These are phyloP conservation scores for Chaetura pelagica DNA, from an alignment of 2,113 vertebrate genomes.

Conservation along the genomic window DNA sequence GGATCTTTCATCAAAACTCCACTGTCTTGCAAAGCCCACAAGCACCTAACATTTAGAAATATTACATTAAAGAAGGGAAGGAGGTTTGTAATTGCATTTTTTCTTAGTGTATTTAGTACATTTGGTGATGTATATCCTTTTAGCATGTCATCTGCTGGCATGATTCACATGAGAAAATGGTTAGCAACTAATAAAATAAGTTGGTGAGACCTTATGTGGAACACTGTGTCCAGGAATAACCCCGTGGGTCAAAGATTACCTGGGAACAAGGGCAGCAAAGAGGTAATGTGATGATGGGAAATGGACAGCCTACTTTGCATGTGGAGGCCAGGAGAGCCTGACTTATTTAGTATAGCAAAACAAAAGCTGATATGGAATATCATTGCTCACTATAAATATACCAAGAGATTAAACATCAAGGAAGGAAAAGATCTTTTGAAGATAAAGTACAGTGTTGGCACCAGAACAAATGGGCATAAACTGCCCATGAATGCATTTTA, in stretches of 20 bases:
- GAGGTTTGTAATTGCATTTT: background rate
- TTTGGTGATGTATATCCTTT: background rate
- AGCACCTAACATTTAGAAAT: background rate
- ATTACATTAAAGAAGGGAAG: background rate
- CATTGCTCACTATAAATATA: constrained; percentile 33
- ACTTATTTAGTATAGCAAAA: background rate
- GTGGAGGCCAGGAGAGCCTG: background rate
- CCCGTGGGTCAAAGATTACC: background rate
- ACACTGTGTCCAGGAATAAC: background rate
- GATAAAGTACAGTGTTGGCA: constrained; percentile 32
- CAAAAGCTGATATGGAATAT: constrained; percentile 27
- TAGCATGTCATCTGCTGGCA: background rate
- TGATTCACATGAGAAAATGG: background rate
- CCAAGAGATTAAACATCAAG: constrained; percentile 15
- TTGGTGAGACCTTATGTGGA: background rate
- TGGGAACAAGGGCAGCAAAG: background rate
- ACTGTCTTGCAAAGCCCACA: background rate
- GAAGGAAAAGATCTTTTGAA: constrained; percentile 47
- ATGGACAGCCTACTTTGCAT: background rate
- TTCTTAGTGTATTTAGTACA: background rate
- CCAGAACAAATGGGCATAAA: constrained; percentile 49
- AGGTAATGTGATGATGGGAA: background rate
- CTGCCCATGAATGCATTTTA: constrained; percentile 19
- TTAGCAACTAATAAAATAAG: background rate
- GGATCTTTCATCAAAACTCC: background rate